Evolutionary conservation across 2,797 vertebrate species (phyloP), one percentile per base, ranked within the genome.

Genomic region (Zonotrichia albicollis): DNA sequence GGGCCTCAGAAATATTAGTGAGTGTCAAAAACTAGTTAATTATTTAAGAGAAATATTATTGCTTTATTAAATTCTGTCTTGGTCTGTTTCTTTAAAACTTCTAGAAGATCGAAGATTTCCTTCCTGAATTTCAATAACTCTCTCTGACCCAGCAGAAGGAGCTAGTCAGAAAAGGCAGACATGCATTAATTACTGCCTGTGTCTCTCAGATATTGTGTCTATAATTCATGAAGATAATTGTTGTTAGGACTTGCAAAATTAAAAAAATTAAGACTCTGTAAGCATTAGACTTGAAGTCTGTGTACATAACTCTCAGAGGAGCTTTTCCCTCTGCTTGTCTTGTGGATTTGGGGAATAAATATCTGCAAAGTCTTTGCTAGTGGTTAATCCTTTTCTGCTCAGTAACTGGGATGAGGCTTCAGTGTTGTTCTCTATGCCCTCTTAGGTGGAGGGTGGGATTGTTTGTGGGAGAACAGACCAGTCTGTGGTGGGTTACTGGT

Each of bases 1-100:
- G 42, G n/a, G 89, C 36, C 8, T 82, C 17, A 25, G 65, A 83
- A 90, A 85, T 94, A 84, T 91, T 90, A 93, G 84, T 64, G 40
- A 89, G 79, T 94, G 95, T 95, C 97, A 54, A 65, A 75, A 84
- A 79, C 84, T 89, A 55, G 81, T 97, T 91, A 97, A 96, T 98
- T 97, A 97, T 97, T 97, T 94, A 98, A 95, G 82, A 89, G 93
- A 90, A 57, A 91, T 90, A 93, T 97, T 96, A 96, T 95, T 96
- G 96, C 94, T 92, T 97, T 97, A 94, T 96, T 96, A 96, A 96
- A 95, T 90, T 90, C 70, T 57, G 38, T 88, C 90, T 95, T 92
- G 40, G 32, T 87, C 90, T 86, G 57, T 84, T 95, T 94, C 96
- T 96, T 71, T 95, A 94, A 97, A 92, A 96, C 88, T 96, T 92